phyloP scores from a whole-genome alignment of 2,113 vertebrate species.

The Geococcyx californianus region DNA sequence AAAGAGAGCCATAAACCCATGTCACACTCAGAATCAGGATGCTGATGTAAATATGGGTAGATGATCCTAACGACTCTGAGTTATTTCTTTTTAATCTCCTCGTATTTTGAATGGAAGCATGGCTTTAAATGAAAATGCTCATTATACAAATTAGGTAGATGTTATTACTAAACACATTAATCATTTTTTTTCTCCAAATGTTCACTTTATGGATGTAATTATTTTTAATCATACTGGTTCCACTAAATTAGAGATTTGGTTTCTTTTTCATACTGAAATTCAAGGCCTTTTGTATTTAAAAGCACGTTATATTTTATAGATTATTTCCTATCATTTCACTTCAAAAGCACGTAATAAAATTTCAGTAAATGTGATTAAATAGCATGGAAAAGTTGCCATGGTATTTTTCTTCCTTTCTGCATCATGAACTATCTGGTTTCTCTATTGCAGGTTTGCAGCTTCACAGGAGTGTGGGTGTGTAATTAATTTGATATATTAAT shows the following conservation, averaged over 20 bases:
- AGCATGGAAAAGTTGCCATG: conserved; percentile 30
- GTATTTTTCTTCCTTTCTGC: conserved; percentile 21
- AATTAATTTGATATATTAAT: conserved; percentile 12
- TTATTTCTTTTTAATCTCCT: conserved; percentile 46
- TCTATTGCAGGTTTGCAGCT: background rate
- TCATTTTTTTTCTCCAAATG: conserved; percentile 41
- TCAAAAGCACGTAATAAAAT: conserved; percentile 46
- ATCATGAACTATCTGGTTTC: background rate
- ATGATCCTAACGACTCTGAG: background rate
- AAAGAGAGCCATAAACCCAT: background rate
- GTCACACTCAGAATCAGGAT: background rate
- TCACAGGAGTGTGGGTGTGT: background rate
- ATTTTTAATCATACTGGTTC: conserved; percentile 62
- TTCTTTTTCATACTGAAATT: conserved; percentile 28
- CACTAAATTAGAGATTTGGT: conserved; percentile 52
- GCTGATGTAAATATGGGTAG: background rate
- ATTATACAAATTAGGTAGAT: conserved; percentile 60
- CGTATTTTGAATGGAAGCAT: conserved; percentile 34
- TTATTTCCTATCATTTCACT: conserved; percentile 46
- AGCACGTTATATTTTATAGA: conserved; percentile 25
- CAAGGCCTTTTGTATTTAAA: conserved; percentile 32
- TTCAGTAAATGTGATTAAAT: conserved; percentile 37
- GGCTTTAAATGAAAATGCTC: conserved; percentile 50
- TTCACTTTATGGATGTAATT: conserved; percentile 53
- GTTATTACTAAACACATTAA: conserved; percentile 59